phyloP scores from a whole-genome alignment of 1,140 invertebrate species.

The Philopotamus ludificatus region DNA sequence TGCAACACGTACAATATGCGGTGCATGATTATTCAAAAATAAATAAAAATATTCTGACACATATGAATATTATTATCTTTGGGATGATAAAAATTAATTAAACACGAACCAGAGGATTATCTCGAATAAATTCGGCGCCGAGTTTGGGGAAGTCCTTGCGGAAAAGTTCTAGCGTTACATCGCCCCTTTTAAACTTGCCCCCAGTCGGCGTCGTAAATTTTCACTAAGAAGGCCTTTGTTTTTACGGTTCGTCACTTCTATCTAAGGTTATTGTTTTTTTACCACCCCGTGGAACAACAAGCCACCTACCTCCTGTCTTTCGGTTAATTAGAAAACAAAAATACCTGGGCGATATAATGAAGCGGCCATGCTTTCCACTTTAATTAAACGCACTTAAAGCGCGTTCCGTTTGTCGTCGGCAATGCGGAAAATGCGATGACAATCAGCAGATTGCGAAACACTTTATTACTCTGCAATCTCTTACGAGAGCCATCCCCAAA shows the following conservation, averaged over 20 bases:
- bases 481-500: too few species aligned
- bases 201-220: slow-evolving; percentile 38
- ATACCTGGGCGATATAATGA: slow-evolving; percentile 25
- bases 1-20: too few species aligned
- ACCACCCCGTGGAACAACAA: slow-evolving; percentile 30
- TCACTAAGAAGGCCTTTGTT: slow-evolving; percentile 41
- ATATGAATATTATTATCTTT: too few species aligned
- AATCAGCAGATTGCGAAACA: too few species aligned
- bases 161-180: neutral
- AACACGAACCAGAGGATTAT: too few species aligned
- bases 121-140: neutral
- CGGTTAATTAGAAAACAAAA: slow-evolving; percentile 35
- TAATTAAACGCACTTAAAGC: slow-evolving; percentile 25
- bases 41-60: too few species aligned
- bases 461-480: too few species aligned
- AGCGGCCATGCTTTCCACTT: slow-evolving; percentile 12
- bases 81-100: too few species aligned
- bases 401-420: slow-evolving; percentile 13
- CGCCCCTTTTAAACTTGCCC: slow-evolving; percentile 33
- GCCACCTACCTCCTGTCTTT: slow-evolving; percentile 33
- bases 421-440: too few species aligned
- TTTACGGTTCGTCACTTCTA: slow-evolving; percentile 42
- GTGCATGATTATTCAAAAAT: too few species aligned
- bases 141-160: neutral
- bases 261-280: slow-evolving; percentile 41